Conservation (phyloP, 2,797 vertebrate species). For the Cichlasoma orientale region DNA sequence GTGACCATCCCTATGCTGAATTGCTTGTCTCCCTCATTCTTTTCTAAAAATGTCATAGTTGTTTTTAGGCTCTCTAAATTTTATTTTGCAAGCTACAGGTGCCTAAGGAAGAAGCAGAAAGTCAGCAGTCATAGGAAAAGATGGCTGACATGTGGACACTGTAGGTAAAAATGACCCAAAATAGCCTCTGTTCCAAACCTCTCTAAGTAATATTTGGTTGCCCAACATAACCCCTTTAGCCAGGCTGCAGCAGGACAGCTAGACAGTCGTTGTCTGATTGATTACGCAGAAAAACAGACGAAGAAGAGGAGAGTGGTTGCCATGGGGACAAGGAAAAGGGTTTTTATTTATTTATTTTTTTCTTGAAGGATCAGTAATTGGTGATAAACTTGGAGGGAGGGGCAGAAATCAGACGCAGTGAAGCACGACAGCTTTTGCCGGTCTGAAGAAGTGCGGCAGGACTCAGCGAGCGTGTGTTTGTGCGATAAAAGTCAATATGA, state of each 20-base stretch:
- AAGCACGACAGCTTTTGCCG: slow-evolving; percentile 30
- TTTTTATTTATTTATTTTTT: slow-evolving; percentile 13
- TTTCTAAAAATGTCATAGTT: background rate
- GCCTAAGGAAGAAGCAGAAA: background rate
- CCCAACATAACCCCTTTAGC: slow-evolving; percentile 33
- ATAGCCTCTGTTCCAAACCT: slow-evolving; percentile 19
- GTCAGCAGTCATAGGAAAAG: background rate
- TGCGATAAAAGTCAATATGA: background rate
- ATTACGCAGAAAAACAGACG: slow-evolving; percentile 51
- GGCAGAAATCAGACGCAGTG: slow-evolving; percentile 35
- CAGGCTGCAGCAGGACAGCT: slow-evolving; percentile 36
- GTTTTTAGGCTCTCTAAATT: background rate
- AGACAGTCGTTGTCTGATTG: slow-evolving; percentile 57
- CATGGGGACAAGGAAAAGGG: slow-evolving; percentile 61
- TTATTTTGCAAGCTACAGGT: background rate
- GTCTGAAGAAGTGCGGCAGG: slow-evolving; percentile 37
- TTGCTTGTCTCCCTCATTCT: background rate
- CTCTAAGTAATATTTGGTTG: slow-evolving; percentile 36
- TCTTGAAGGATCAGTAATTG: slow-evolving; percentile 64
- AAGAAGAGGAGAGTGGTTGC: slow-evolving; percentile 61
- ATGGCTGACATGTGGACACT: background rate
- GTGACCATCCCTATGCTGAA: background rate
- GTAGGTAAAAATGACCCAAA: slow-evolving; percentile 24
- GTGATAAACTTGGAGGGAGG: slow-evolving; percentile 65
- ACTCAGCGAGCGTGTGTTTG: slow-evolving; percentile 31